phyloP scores from a whole-genome alignment of 2,888 invertebrate species.

The Chrysolina oricalcia region DNA sequence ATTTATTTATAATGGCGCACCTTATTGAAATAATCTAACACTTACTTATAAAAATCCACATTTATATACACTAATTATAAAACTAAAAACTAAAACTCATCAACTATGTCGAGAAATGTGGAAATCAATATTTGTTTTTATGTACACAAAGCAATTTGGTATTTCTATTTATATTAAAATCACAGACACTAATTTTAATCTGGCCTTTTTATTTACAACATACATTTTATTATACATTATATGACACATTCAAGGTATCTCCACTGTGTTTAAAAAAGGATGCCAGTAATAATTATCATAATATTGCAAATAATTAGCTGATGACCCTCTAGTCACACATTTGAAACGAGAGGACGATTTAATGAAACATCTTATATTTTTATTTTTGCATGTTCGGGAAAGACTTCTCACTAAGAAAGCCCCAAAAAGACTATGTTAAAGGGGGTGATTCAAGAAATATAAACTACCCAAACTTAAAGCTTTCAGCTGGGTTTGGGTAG shows the following conservation, averaged over 20 bases:
- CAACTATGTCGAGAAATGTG: slow-evolving; percentile 24
- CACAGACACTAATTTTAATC: slow-evolving; percentile 71
- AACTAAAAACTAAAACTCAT: slow-evolving; percentile 29
- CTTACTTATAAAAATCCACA: slow-evolving; percentile 69
- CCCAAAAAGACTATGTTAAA: no score
- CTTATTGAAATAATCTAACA: slow-evolving; percentile 65
- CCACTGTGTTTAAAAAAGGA: background rate
- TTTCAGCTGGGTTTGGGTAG: no score
- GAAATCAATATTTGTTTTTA: slow-evolving; percentile 43
- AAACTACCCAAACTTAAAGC: no score
- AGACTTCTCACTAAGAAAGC: no score
- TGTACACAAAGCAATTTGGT: slow-evolving; percentile 66
- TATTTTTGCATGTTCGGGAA: no score
- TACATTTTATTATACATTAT: slow-evolving; percentile 34
- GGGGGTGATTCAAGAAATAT: no score
- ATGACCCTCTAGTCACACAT: no score
- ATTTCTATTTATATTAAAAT: slow-evolving; percentile 67
- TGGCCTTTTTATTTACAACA: slow-evolving; percentile 66
- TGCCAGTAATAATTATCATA: background rate
- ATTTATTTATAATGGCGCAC: slow-evolving; percentile 64
- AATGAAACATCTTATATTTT: no score
- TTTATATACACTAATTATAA: slow-evolving; percentile 58
- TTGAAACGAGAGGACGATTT: no score
- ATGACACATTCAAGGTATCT: slow-evolving; percentile 4
- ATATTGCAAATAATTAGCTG: no score